Evolutionary conservation across 1,140 invertebrate genomes (phyloP), one percentile per base, ranked within the genome.

Genomic region (Aphidius gifuensis): DNA sequence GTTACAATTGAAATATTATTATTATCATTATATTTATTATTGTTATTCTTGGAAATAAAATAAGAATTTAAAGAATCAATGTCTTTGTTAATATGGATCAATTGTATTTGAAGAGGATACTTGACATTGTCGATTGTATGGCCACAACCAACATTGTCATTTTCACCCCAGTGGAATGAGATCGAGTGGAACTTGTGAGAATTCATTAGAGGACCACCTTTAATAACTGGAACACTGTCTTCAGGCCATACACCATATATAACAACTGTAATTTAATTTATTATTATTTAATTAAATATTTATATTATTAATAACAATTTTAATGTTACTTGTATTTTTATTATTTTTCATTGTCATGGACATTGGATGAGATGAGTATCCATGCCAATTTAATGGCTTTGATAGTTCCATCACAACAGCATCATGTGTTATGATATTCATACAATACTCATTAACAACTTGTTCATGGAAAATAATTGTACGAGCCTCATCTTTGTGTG

Each of bases 91-190:
- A 77, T 65, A 55, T 81, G 80, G 16, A 76, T 68, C 21, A 83
- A 77, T 73, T 86, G 85, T 59, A 86, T 66, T 66, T 86, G 85
- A 69, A 86, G 74, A 1, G 85, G 77, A 68, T 74, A 86, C 63
- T 81, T 78, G 11, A 75, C 67, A 57, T 80, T 76, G 60, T 86
- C 78, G 0, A 86, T 63, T 16, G 82, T 84, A 56, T 86, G 85
- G 66, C 86, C 85, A 8, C 85, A 85, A 11, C 85, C 85, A 62
- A 84, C 82, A 40, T 80, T 75, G 53, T 85, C 78, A 40, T 74
- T 77, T 39, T 77, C 78, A 32, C 85, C 84, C 85, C 85, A 86
- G 21, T 81, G 82, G 54, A 86, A 85, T 16, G 80, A 69, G 9
- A 83, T 64, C 43, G 83, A 80, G 8, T 81, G 70, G 43, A 86